Percentiles rank a stretch among this genome's conserved stretches.
Conservation (phyloP, 2,797 vertebrate species). For the Protonibea diacanthus region DNA sequence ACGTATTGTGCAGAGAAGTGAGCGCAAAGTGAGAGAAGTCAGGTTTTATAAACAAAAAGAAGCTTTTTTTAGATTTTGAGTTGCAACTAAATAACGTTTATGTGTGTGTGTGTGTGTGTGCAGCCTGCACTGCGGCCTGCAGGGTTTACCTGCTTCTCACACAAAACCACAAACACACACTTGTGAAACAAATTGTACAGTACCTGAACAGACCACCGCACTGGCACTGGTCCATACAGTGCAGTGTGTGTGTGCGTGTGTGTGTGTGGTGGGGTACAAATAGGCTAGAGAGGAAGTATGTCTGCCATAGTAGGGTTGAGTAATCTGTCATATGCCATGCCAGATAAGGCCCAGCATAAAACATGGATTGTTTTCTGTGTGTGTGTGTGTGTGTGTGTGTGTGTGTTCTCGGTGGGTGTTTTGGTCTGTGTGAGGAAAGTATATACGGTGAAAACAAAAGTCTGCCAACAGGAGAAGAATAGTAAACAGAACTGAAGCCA, state of each 20-base stretch:
- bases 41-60: not conserved
- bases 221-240: conserved; percentile 16
- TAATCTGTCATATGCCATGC: conserved; percentile 43
- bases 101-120: not conserved
- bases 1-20: too few relatives aligned
- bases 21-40: not conserved
- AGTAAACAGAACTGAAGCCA: not conserved
- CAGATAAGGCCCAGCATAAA: conserved; percentile 48
- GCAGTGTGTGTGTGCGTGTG: conserved; percentile 12
- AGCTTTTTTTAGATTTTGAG: not conserved
- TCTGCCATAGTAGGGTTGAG: conserved; percentile 46
- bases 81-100: not conserved
- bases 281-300: conserved; percentile 50
- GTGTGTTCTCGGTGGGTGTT: not conserved
- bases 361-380: conserved; percentile 26
- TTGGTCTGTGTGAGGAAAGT: not conserved
- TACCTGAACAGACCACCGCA: conserved; percentile 55
- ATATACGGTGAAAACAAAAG: conserved; percentile 27
- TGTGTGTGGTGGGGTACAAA: conserved; percentile 28
- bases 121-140: conserved; percentile 12
- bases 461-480: not conserved
- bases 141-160: conserved; percentile 20
- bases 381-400: not conserved
- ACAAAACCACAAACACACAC: conserved; percentile 33
- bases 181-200: conserved; percentile 45